Base-by-base conservation (phyloP, 92 coral and sea anemone species). In the Umimayanthus kanabou region DNA sequence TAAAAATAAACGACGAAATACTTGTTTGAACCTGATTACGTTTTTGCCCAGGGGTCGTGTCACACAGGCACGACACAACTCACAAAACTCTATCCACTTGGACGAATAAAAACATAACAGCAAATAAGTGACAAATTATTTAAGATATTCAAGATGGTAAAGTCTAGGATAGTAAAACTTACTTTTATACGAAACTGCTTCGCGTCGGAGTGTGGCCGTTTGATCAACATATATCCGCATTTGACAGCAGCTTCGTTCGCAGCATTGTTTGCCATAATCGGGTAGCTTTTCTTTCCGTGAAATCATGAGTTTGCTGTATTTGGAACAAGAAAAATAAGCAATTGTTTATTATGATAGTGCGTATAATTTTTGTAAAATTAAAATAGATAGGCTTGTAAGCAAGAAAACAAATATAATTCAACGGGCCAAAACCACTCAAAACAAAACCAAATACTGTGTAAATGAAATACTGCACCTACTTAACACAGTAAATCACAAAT, bases 171-270 rank as follows among this genome's bases (percentile, higher is more conserved):
- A 87, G 23, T 65, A 6, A 15, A 76, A 14, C 90, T 66, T 78
- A 95, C 98, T 94, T 93, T 95, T 15, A 95, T 78, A 55, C 98
- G 80, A 39, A 95, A 92, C 87, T 91, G 92, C 74, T 91, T 90
- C 28, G 87, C 87, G 26, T 90, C 84, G 39, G 98, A 83, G 37
- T 83, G 98, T 9, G 98, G 98, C 58, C 98, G 85, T 64, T 95
- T 95, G 53, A 95, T 92, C 91, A 88, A 85, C 90, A 95, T 88
- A 86, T 95, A 88, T 5, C 98, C 98, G 85, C 90, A 92, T 85
- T 93, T 95, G 76, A 91, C 85, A 26, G 92, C 81, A 11, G 86
- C 89, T 65, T 73, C 58, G 30, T 58, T 65, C 71, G 23, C 55
- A 28, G 80, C 61, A 53, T 43, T 45, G 50, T 45, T 73, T 39